Evolutionary conservation across 2,113 vertebrate species (phyloP), one percentile per base, ranked within the genome.

Genomic region (Pavo muticus): DNA sequence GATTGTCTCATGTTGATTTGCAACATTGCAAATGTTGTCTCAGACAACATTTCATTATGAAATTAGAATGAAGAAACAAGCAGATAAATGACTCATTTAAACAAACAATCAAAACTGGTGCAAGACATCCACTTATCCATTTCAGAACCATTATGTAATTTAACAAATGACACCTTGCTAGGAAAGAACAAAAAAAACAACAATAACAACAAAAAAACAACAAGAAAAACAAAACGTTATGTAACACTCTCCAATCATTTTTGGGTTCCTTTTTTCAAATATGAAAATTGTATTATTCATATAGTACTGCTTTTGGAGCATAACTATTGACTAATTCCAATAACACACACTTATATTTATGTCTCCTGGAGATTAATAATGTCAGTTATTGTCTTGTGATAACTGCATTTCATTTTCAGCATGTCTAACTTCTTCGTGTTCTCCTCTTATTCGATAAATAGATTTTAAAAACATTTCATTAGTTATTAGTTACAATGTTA

Each of bases 161-260:
- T 59, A 67, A 4, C 0, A 75, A 88, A 79, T 82, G 39, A 30
- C 3, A 52, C 7, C 42, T 71, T 27, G 32, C 27, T 60, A 45
- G 6, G 44, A 59, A 75, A 77, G 18, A 71, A 63, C 8, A 54
- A 54, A 6, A 50, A 48, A 12, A 24, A 25, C 48, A 24, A 50
- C 11, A 25, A 52, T 21, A 25, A 50, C 8, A 47, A 21, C 45
- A 47, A 45, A 18, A 25, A 48, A 23, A 23, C 35, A 35, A 35
- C 35, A 48, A 48, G 48, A 48, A 52, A 52, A 29, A 52, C 8
- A 52, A 25, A 52, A 52, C 50, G 27, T 14, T 18, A 19, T 9
- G 2, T 23, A 29, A 19, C 23, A 14, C 8, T 14, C 2, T 1
- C 1, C 56, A 59, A 20, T 18, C 4, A 23, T 19, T 59, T 83